Conservation (phyloP, 1,140 invertebrate genomes). For the Drosophila pseudoananassae region DNA sequence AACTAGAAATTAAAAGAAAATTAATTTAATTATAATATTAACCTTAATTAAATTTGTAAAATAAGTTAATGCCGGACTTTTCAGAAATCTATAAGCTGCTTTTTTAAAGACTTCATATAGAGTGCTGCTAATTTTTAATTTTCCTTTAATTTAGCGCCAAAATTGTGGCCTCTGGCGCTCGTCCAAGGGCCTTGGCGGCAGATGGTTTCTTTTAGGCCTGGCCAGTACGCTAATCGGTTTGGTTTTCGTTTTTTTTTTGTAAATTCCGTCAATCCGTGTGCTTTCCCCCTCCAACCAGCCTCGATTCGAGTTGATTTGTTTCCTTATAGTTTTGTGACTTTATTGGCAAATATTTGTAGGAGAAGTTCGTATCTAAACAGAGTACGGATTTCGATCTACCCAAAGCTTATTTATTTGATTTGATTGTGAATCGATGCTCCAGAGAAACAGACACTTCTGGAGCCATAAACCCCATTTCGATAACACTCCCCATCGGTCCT, state of each 20-base stretch:
- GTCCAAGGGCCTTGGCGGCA: slow-evolving; percentile 82
- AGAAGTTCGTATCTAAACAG: background rate
- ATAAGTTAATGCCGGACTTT: background rate
- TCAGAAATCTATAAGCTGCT: slow-evolving; percentile 5
- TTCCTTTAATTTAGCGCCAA: slow-evolving; percentile 72
- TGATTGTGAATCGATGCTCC: slow-evolving; percentile 13
- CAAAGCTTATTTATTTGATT: slow-evolving; percentile 11
- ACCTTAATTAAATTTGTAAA: background rate
- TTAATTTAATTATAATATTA: too few species aligned
- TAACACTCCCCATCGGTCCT: slow-evolving; percentile 11
- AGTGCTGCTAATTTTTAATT: slow-evolving; percentile 54
- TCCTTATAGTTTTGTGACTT: background rate
- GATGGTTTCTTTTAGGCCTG: slow-evolving; percentile 84
- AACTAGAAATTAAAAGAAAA: too few species aligned
- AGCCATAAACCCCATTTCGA: background rate
- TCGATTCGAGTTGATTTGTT: slow-evolving; percentile 12
- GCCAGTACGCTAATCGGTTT: slow-evolving; percentile 55
- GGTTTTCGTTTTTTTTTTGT: slow-evolving; percentile 32
- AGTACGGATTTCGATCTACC: too few species aligned
- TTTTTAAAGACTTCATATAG: slow-evolving; percentile 2
- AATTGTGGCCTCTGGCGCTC: slow-evolving; percentile 73
- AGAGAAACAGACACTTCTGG: slow-evolving; percentile 28
- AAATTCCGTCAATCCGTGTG: slow-evolving; percentile 35
- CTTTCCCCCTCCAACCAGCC: slow-evolving; percentile 1
- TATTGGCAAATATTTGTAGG: slow-evolving; percentile 6